Evolutionary conservation across 1,140 invertebrate genomes (phyloP).

Genomic region (Hylaeus anthracinus): DNA sequence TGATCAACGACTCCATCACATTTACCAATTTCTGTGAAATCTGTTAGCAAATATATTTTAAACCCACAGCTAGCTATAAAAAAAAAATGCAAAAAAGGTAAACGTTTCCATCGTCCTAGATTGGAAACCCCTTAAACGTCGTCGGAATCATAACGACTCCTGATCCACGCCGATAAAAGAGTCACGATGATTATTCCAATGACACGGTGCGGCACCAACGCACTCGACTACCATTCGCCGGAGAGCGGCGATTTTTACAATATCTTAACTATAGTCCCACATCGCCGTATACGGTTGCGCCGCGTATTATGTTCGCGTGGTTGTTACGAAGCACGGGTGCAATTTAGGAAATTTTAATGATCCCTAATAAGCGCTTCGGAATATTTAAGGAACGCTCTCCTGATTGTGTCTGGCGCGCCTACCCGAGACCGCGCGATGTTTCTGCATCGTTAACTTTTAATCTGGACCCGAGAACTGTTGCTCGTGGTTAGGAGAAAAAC

Average conservation of each 20-base stretch:
- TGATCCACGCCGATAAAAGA: background rate
- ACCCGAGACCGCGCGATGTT: background rate
- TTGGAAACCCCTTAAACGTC: too few relatives aligned
- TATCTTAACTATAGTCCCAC: background rate
- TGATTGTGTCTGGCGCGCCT: constrained; percentile 10
- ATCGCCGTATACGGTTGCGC: constrained; percentile 9
- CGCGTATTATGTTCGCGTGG: constrained; percentile 11
- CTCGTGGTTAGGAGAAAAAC: background rate
- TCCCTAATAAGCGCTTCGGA: constrained; percentile 35
- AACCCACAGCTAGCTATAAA: too few relatives aligned
- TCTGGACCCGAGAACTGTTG: background rate
- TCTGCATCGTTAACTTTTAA: constrained; percentile 14
- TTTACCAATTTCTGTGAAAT: too few relatives aligned
- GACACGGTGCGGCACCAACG: constrained; percentile 6
- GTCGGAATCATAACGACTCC: background rate
- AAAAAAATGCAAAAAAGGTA: too few relatives aligned
- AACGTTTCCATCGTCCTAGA: too few relatives aligned
- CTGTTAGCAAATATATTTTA: too few relatives aligned
- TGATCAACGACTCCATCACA: too few relatives aligned
- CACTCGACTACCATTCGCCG: background rate
- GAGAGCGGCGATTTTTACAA: constrained; percentile 7
- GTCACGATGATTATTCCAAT: background rate
- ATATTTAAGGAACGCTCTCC: constrained; percentile 19
- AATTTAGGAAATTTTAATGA: constrained; percentile 45
- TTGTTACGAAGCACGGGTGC: constrained; percentile 28